Evolutionary conservation across 23 tunicate genomes (phyloP).

Genomic region (Aplidium turbinatum): DNA sequence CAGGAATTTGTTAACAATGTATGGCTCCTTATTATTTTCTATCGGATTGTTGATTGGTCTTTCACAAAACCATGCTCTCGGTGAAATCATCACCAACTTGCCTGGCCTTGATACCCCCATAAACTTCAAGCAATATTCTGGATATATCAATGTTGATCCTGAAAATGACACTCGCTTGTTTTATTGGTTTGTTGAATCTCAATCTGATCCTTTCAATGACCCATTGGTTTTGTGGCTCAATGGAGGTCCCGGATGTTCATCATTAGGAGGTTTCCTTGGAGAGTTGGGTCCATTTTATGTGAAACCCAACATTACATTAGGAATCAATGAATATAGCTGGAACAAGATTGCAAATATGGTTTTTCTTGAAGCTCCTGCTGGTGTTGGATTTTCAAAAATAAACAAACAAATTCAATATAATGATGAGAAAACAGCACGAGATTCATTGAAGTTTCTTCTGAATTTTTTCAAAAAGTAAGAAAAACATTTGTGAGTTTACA

Average conservation of each 20-base stretch:
- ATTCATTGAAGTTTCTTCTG: background rate
- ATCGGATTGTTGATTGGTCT: too few species aligned
- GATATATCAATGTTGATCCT: conserved; percentile 11
- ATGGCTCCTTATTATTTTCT: too few species aligned
- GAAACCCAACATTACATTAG: background rate
- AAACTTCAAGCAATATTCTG: conserved; percentile 30
- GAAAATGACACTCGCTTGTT: background rate
- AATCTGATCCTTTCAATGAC: conserved; percentile 6
- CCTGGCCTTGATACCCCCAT: conserved; percentile 18
- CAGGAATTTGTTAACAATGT: too few species aligned
- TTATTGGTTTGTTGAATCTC: conserved; percentile 32
- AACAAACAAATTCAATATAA: background rate
- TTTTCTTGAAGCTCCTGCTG: conserved; percentile 32
- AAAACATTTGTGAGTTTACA: background rate
- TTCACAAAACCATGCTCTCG: too few species aligned
- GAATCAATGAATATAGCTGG: conserved; percentile 32
- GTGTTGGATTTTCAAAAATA: conserved; percentile 30
- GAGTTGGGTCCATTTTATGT: conserved; percentile 31
- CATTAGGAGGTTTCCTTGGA: conserved; percentile 20
- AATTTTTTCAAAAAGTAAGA: conserved; percentile 6
- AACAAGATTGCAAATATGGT: conserved; percentile 29
- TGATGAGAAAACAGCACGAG: conserved; percentile 22
- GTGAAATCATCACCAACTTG: conserved; percentile 13
- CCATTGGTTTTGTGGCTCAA: conserved; percentile 33
- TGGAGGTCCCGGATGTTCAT: conserved; percentile 32